Base-by-base conservation (phyloP, 2,797 vertebrate species). In the Hoplostethus mediterraneus region DNA sequence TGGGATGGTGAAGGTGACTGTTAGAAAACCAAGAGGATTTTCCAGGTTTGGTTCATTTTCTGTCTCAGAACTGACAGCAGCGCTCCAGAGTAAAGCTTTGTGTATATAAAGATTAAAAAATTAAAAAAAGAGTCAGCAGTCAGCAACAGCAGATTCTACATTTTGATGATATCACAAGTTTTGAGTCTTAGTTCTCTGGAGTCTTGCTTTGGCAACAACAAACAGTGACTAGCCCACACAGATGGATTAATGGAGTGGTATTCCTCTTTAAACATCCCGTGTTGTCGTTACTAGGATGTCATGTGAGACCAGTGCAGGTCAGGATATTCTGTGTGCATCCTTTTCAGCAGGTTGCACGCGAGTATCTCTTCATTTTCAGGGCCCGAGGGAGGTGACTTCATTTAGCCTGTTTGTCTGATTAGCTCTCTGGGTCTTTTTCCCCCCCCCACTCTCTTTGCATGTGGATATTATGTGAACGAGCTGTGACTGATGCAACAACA, bases 351-450 rank as follows among this genome's bases (percentile, higher is more conserved):
- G 16, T 17, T 58, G 36, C 28, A 58, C 7, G 56, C 52, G 17
- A 25, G 51, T 63, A 47, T 7, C 12, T 17, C 70, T 59, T 79
- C 42, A 56, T 44, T 73, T 57, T 42, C 33, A 77, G 40, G 16
- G 6, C 47, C 38, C 54, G 21, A 55, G 2, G 45, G 63, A 74
- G 64, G 57, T 54, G 54, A 62, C 51, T 70, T 67, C 69, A 49
- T 81, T 60, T 75, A 25, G 62, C 14, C 55, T 70, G 74, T 57
- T 60, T 71, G 31, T 11, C 30, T 62, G 21, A 63, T 67, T 67
- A 62, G 57, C 30, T 3, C 0, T 44, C 53, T 65, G 49, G 63
- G 51, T 61, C 64, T 77, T 55, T 68, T 52, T 69, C 70, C n/a
- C 59, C 40, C 70, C n/a, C 59, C 40, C 31, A n/a, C 47, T 45